phyloP scores from a whole-genome alignment of 2,797 vertebrate species.

The Mormyrus hasselquistii region DNA sequence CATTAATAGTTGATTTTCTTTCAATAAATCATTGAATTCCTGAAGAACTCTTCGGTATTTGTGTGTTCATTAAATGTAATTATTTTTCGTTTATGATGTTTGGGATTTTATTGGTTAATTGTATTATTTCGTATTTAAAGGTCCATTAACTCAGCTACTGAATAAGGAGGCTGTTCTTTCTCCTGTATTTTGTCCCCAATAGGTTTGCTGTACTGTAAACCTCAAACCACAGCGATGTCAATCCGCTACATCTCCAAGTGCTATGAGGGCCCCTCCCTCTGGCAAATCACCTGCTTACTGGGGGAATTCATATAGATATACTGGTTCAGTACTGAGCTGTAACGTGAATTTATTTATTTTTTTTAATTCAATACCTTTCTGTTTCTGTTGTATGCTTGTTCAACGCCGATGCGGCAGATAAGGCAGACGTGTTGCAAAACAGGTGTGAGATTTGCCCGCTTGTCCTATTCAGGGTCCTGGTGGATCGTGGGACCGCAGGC shows the following conservation, averaged over 20 bases:
- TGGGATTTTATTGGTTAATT: neutral
- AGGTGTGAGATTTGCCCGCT: neutral
- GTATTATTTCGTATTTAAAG: neutral
- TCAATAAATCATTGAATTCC: neutral
- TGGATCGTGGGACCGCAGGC: neutral
- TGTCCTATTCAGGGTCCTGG: neutral
- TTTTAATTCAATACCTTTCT: neutral
- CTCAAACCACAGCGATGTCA: neutral
- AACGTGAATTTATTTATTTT: neutral
- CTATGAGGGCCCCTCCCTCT: neutral
- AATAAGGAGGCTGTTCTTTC: too few species aligned
- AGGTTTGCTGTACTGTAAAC: neutral
- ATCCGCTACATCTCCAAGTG: neutral
- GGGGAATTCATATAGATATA: neutral
- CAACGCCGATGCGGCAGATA: neutral
- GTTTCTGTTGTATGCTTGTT: neutral
- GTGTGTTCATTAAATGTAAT: neutral
- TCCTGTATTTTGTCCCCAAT: neutral
- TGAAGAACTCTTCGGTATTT: neutral
- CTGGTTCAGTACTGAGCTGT: neutral
- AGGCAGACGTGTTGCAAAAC: neutral
- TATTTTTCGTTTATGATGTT: neutral
- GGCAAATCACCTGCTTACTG: neutral
- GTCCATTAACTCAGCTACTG: too few species aligned
- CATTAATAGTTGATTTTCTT: conserved; percentile 1